A percentile compares a stretch with the other conserved stretches of the same genome.
Evolutionary conservation across 2,888 invertebrate species (phyloP).

Genomic region (Prosapia bicincta): DNA sequence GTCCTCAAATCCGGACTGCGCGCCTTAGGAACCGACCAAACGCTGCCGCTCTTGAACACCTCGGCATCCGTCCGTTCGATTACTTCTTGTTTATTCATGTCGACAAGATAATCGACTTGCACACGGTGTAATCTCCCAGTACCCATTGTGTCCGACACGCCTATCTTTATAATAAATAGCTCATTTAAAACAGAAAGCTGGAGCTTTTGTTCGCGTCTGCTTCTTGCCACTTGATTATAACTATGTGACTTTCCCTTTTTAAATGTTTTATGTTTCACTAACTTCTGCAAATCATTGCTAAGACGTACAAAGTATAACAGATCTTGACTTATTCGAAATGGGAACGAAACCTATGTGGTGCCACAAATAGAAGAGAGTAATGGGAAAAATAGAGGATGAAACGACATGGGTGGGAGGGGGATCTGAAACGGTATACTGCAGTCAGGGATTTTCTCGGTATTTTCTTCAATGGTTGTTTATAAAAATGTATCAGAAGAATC

Average conservation of each 20-base stretch:
- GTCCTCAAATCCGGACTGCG: background rate
- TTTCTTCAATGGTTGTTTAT: no score
- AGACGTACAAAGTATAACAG: no score
- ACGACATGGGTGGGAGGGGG: no score
- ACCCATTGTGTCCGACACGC: background rate
- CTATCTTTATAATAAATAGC: background rate
- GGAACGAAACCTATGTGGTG: no score
- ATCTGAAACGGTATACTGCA: no score
- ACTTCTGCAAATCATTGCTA: background rate
- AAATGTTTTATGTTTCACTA: background rate
- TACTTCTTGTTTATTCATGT: background rate
- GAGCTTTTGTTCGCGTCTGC: background rate
- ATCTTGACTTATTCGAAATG: no score
- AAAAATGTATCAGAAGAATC: no score
- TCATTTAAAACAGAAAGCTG: background rate
- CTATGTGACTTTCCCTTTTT: background rate
- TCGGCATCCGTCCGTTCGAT: background rate
- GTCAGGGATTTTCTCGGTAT: no score
- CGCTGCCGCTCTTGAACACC: background rate
- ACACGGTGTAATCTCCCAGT: background rate
- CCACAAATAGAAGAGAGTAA: no score
- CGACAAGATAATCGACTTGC: background rate
- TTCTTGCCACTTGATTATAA: background rate
- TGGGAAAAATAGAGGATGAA: no score
- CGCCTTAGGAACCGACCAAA: background rate